Evolutionary conservation across 2,888 invertebrate species (phyloP), one percentile per base, ranked within the genome.

Genomic region (Ptychoptera albimana): DNA sequence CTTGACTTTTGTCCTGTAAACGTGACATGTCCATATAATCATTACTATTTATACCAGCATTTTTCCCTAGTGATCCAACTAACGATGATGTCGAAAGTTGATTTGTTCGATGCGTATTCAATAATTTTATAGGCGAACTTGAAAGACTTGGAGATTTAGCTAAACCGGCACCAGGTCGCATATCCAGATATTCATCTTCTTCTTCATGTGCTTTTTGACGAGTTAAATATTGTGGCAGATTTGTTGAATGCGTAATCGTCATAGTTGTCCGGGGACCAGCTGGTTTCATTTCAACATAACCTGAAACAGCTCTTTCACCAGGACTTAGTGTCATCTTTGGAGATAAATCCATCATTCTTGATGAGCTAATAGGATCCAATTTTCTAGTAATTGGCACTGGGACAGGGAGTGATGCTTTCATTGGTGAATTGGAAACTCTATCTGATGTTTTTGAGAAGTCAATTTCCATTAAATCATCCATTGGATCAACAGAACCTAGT

Each of bases 391-490:
- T 42, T 43, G 49, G 46, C 45, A 54, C 47, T 46, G 51, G 39
- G 43, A 50, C 40, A 15, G 53, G 49, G 45, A 50, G 43, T 44
- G 48, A 44, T 44, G 50, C 41, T 44, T 45, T 46, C 31, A 45
- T 48, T 44, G 40, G 47, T 43, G 35, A 23, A 13, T 23, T 46
- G 14, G 15, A 35, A 42, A 16, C 15, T 31, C 34, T 45, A 39
- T 13, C 16, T 23, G 31, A 23, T 15, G 32, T 56, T 49, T 66
- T 70, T 1, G 75, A 73, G 55, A 81, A 82, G 58, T 82, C 82
- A 51, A 88, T 73, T 66, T 85, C 84, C 84, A 88, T 86, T 53
- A 86, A 71, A 65, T 88, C 84, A 51, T 80, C 79, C 74, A 78
- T 77, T 2, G 72, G 69, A 51, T 76, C 76, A 38, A 73, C 72